phyloP scores from a whole-genome alignment of 1,140 invertebrate species.

The Himalopsyche phryganea region DNA sequence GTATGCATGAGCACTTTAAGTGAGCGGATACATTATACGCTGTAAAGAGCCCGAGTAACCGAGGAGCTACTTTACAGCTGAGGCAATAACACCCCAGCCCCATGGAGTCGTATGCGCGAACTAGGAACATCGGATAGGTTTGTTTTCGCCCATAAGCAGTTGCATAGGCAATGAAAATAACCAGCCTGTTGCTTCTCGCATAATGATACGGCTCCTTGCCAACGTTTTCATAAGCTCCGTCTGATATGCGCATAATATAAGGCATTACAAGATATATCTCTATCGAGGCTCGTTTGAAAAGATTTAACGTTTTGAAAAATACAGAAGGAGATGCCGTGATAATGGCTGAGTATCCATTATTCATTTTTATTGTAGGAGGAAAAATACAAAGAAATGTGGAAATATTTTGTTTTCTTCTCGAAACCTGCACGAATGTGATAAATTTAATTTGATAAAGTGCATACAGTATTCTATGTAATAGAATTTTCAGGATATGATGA shows the following conservation, averaged over 20 bases:
- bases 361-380: conserved; percentile 15
- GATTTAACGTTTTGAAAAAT: conserved; percentile 6
- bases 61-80: conserved; percentile 16
- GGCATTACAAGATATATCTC: neutral
- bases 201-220: conserved; percentile 25
- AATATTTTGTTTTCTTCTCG: neutral
- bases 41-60: conserved; percentile 15
- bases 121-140: neutral
- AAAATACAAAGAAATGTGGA: neutral
- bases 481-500: too few relatives aligned
- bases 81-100: conserved; percentile 1
- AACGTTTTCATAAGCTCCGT: conserved; percentile 5
- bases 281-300: conserved; percentile 7
- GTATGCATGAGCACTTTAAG: conserved; percentile 28
- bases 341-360: conserved; percentile 24
- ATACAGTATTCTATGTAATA: too few relatives aligned
- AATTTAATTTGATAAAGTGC: too few relatives aligned
- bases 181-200: conserved; percentile 28
- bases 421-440: neutral
- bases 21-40: conserved; percentile 25
- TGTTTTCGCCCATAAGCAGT: conserved; percentile 19
- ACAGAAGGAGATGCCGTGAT: conserved; percentile 8
- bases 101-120: neutral
- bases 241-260: conserved; percentile 10
- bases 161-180: conserved; percentile 31